Evolutionary conservation across 2,888 invertebrate species (phyloP), one percentile per base, ranked within the genome.

Genomic region (Nyleta sp.): DNA sequence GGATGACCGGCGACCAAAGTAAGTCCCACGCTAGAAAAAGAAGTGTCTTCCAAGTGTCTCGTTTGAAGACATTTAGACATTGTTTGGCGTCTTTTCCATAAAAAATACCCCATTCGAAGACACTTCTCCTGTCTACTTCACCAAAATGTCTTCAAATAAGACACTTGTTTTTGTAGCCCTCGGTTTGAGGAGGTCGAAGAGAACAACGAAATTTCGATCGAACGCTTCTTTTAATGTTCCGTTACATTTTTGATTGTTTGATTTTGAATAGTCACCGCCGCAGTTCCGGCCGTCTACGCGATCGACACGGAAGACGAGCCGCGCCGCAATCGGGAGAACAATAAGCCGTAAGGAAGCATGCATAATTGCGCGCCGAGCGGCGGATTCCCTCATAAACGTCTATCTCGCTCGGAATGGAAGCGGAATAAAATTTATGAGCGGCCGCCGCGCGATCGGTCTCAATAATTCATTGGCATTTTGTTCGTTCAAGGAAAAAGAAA

Each of bases 1-100:
- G 55, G 18, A 75, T 75, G 75, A 20, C 60, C 42, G 35, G 48
- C 44, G 62, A 75, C 17, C 73, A 67, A 44, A 64, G 68, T 68
- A 57, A 75, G 75, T 74, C 17, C 7, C 17, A 3, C 17, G 11
- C 13, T 17, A 17, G 5, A n/a, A 38, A n/a, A n/a, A 10, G 38
- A 15, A 38, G 1, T 38, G n/a, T 5, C n/a, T 38, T n/a, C n/a
- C n/a, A n/a, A n/a, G n/a, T n/a, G n/a, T n/a, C n/a, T n/a, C n/a
- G n/a, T n/a, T n/a, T n/a, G n/a, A n/a, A n/a, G n/a, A n/a, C n/a
- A n/a, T n/a, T n/a, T n/a, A n/a, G n/a, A n/a, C n/a, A n/a, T n/a
- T n/a, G n/a, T n/a, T n/a, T n/a, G n/a, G n/a, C n/a, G n/a, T n/a
- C n/a, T n/a, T n/a, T n/a, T n/a, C n/a, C n/a, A n/a, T n/a, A n/a